A percentile compares a stretch with the other conserved stretches of the same genome.
Conservation (phyloP, 2,797 vertebrate species). For the Tauraco hartlaubi region DNA sequence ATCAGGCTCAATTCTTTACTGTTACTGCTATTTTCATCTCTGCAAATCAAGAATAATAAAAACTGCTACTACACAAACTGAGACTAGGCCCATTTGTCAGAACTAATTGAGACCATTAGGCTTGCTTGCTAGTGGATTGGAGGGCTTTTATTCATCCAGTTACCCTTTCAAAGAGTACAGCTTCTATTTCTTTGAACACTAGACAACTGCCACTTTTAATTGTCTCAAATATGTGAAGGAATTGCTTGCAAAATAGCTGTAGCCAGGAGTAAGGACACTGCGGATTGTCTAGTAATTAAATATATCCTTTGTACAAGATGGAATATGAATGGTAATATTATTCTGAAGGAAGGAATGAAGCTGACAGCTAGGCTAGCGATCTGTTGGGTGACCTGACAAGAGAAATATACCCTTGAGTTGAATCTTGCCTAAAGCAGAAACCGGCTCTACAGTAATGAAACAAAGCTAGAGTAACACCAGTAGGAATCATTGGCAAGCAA, state of each 20-base stretch:
- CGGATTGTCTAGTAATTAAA: slow-evolving; percentile 24
- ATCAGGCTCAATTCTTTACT: background rate
- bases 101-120: background rate
- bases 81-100: background rate
- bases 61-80: background rate
- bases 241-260: slow-evolving; percentile 2
- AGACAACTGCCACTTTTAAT: slow-evolving; percentile 19
- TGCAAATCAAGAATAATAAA: background rate
- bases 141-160: background rate
- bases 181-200: slow-evolving; percentile 3
- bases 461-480: background rate
- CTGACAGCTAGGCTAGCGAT: background rate
- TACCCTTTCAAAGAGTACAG: background rate
- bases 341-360: slow-evolving; percentile 18
- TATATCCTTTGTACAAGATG: background rate
- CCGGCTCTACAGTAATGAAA: background rate
- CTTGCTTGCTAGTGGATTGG: background rate
- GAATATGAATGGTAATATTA: slow-evolving; percentile 2
- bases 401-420: background rate
- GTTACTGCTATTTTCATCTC: background rate
- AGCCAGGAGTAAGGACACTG: background rate
- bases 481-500: background rate
- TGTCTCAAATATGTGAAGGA: background rate
- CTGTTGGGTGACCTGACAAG: background rate
- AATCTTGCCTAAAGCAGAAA: slow-evolving; percentile 18